These are phyloP conservation scores for Premnoplex brunnescens DNA, from an alignment of 2,797 vertebrate species.

Conservation along the genomic window DNA sequence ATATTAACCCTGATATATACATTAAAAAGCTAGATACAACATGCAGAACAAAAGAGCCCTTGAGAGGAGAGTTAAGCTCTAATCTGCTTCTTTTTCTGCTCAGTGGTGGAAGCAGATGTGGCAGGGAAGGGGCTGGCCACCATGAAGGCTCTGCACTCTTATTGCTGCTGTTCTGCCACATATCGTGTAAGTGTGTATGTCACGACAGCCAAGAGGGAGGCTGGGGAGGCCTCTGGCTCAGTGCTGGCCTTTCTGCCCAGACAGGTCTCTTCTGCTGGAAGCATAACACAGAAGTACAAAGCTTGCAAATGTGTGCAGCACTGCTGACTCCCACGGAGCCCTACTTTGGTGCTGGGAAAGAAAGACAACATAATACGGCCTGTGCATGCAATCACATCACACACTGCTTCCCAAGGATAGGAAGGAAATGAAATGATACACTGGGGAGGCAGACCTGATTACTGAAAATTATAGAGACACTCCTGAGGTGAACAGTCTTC, in stretches of 20 bases:
- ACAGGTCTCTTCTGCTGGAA: neutral
- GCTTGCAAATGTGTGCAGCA: neutral
- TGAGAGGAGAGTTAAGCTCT: neutral
- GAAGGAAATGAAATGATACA: constrained; percentile 66
- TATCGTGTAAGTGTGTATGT: accelerated
- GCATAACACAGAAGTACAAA: neutral
- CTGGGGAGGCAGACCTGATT: constrained; percentile 46
- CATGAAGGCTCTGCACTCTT: neutral
- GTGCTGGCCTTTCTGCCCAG: neutral
- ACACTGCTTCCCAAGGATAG: constrained; percentile 33
- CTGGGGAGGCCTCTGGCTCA: neutral
- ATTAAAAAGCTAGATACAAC: neutral
- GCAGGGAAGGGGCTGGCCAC: neutral
- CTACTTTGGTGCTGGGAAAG: neutral
- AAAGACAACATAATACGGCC: neutral
- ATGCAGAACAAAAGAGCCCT: neutral
- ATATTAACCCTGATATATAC: neutral
- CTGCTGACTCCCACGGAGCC: neutral
- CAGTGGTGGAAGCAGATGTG: neutral
- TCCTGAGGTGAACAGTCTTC: constrained; percentile 15
- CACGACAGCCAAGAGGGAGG: neutral
- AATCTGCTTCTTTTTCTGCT: neutral
- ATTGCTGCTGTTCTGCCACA: neutral
- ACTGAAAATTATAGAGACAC: constrained; percentile 49
- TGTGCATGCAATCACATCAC: neutral